Evolutionary conservation across 2,888 invertebrate genomes (phyloP).

Genomic region (Tortricodes alternella): DNA sequence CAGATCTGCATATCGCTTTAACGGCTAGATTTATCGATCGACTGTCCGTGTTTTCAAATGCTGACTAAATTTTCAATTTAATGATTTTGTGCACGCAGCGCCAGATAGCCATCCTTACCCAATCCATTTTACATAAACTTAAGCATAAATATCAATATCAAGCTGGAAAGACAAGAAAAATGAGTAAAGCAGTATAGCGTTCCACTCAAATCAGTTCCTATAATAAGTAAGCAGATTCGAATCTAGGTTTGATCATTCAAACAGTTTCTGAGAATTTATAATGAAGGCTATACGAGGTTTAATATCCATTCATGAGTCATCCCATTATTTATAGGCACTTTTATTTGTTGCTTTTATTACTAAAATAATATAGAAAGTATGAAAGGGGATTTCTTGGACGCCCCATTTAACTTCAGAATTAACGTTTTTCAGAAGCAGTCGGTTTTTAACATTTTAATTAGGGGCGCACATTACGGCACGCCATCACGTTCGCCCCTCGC

Average conservation of each 20-base stretch:
- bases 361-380: constrained; percentile 72
- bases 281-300: not conserved
- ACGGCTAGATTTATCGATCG: constrained; percentile 79
- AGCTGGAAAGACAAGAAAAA: constrained; percentile 5
- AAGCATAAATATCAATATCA: constrained; percentile 26
- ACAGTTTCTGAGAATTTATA: not conserved
- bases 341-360: constrained; percentile 56
- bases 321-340: not conserved
- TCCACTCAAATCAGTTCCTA: constrained; percentile 1
- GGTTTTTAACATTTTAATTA: constrained; percentile 83
- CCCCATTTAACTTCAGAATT: constrained; percentile 82
- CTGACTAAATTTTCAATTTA: constrained; percentile 63
- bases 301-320: not conserved
- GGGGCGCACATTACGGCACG: constrained; percentile 82
- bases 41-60: constrained; percentile 66
- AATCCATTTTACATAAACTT: constrained; percentile 26
- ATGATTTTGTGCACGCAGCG: constrained; percentile 49
- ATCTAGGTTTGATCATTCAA: constrained; percentile 3
- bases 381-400: constrained; percentile 76
- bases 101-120: constrained; percentile 32
- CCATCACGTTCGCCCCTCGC: constrained; percentile 80
- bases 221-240: not conserved
- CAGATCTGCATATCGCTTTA: constrained; percentile 81
- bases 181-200: constrained; percentile 6
- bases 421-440: constrained; percentile 80